Evolutionary conservation across 64 coral and sea anemone species (phyloP).

Genomic region (Astreopora myriophthalma): DNA sequence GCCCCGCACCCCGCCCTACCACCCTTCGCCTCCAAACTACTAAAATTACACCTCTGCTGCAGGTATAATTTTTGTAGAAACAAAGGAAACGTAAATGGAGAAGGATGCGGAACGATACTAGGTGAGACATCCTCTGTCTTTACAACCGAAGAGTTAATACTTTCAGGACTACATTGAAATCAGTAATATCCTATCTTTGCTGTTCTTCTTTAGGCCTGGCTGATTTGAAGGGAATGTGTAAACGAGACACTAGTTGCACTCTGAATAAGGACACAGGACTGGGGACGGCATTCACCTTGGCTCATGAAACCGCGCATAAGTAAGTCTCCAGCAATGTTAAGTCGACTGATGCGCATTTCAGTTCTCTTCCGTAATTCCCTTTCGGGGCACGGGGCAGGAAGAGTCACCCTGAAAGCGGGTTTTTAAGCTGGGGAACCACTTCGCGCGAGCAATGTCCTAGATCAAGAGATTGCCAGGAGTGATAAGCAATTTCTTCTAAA

Average conservation of each 20-base stretch:
- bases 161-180: no score
- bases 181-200: neutral
- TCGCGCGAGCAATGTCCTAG: neutral
- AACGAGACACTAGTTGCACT: slow-evolving; percentile 35
- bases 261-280: slow-evolving; percentile 57
- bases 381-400: no score
- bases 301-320: slow-evolving; percentile 77
- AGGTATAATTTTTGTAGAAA: slow-evolving; percentile 96
- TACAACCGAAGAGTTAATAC: no score
- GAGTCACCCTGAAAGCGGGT: neutral
- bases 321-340: neutral
- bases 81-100: slow-evolving; percentile 23
- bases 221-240: slow-evolving; percentile 61
- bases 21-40: neutral
- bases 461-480: neutral
- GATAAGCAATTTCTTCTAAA: no score
- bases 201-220: slow-evolving; percentile 71
- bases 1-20: no score
- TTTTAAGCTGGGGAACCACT: neutral
- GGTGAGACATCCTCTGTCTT: slow-evolving; percentile 30
- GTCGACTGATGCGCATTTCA: neutral
- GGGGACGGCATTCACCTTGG: slow-evolving; percentile 65
- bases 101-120: neutral
- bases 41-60: neutral
- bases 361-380: no score